phyloP scores from a whole-genome alignment of 2,797 vertebrate genomes.

The Euphonia xanthogaster region DNA sequence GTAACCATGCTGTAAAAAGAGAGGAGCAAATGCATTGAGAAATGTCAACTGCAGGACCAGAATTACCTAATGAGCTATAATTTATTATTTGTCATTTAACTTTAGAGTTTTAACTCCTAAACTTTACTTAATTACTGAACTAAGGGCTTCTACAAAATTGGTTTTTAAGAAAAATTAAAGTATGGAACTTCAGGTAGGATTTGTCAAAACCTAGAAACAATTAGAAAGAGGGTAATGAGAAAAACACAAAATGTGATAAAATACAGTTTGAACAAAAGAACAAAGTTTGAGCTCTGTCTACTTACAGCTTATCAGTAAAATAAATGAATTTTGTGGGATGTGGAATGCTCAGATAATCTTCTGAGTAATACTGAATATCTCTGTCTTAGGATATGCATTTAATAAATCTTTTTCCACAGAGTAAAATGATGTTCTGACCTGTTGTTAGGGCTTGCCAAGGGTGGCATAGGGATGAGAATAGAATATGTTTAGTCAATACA shows the following conservation, averaged over 20 bases:
- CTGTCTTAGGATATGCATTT: background rate
- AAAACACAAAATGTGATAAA: background rate
- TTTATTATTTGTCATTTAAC: background rate
- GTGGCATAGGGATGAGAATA: background rate
- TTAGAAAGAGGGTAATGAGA: background rate
- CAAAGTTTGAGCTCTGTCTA: background rate
- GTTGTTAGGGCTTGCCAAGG: background rate
- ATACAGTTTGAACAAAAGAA: background rate
- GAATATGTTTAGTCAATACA: background rate
- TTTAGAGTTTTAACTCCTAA: background rate
- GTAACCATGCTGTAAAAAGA: background rate
- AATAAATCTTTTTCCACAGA: background rate
- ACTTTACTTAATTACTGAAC: background rate
- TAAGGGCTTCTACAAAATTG: background rate
- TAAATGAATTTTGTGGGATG: background rate
- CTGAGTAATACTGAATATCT: background rate
- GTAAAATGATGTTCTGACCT: background rate
- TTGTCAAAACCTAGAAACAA: background rate
- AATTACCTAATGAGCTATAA: background rate
- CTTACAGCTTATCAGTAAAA: background rate
- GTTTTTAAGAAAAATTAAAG: background rate
- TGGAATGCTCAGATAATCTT: background rate
- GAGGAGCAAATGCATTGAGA: background rate
- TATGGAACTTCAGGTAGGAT: background rate
- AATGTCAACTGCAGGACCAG: background rate